Base-by-base conservation (phyloP, 2,113 vertebrate species). In the Calyptommatus sinebrachiatus region DNA sequence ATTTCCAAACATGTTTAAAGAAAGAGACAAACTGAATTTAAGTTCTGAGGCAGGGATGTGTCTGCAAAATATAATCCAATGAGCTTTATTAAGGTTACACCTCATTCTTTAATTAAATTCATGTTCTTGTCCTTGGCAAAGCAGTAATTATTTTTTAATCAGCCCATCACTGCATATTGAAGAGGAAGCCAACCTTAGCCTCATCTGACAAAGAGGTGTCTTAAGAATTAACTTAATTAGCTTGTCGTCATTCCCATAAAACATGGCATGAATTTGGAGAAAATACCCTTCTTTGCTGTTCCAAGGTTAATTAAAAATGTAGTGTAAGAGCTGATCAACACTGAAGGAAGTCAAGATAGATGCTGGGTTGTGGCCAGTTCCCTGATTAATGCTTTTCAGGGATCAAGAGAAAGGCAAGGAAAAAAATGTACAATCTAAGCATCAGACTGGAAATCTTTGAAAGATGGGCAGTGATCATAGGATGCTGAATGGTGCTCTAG, bases 131-230 rank as follows among this genome's bases (percentile, higher is more conserved):
- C 94, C 93, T 94, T 92, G 93, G 92, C 91, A 88, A 90, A 91
- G 91, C 91, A 93, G 93, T 95, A 95, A 96, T 96, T 95, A 95
- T 94, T 94, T 95, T 95, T 95, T 95, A 94, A 96, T 95, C 94
- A 94, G 93, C 84, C 90, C 84, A 85, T 88, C 87, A 61, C 91
- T 84, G 91, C 71, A 84, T 89, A 91, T 87, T 94, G 91, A 93
- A 88, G 90, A 89, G 90, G 89, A 91, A 83, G 86, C 92, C 92
- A 92, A 87, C 90, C 93, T 87, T 89, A 80, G 90, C 93, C 92
- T 94, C 93, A 88, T 94, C 92, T 89, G 73, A 84, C 86, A 80
- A 93, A 94, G 92, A 94, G 91, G 92, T 94, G 94, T 93, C 94
- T 91, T 88, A 95, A 94, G 93, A 94, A 95, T 94, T 94, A 95